phyloP scores from a whole-genome alignment of 2,888 invertebrate species.

The Artemia sp. region DNA sequence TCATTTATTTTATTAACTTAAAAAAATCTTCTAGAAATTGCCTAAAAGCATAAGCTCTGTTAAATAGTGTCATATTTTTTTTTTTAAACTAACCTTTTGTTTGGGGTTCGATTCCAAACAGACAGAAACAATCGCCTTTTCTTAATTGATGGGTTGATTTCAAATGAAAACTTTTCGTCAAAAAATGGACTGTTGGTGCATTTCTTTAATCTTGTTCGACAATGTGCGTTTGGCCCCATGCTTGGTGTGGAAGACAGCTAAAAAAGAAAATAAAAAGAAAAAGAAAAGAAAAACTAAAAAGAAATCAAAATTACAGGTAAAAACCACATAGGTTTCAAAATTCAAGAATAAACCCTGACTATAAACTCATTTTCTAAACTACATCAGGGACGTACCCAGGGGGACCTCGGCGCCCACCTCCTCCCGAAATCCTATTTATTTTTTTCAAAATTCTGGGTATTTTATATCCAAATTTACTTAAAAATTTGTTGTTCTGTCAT shows the following conservation, averaged over 20 bases:
- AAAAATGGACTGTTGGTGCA: constrained; percentile 54
- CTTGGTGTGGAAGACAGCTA: constrained; percentile 21
- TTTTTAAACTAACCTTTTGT: constrained; percentile 48
- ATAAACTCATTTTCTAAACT: too few species aligned
- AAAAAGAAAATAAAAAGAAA: neutral
- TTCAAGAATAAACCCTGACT: too few species aligned
- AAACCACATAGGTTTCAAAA: neutral
- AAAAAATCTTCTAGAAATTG: too few species aligned
- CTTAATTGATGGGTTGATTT: constrained; percentile 39
- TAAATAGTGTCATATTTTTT: neutral
- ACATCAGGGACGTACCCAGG: too few species aligned
- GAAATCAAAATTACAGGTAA: neutral
- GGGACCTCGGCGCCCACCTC: too few species aligned
- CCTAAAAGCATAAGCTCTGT: too few species aligned
- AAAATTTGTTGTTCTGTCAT: too few species aligned
- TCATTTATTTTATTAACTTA: too few species aligned
- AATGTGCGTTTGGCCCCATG: constrained; percentile 18
- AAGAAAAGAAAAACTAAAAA: neutral
- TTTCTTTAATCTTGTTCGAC: constrained; percentile 21
- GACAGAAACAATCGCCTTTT: constrained; percentile 53
- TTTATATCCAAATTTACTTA: too few species aligned
- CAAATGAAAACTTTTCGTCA: constrained; percentile 55
- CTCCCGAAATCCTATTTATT: too few species aligned
- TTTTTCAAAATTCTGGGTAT: too few species aligned
- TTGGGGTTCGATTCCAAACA: constrained; percentile 70